phyloP scores from a whole-genome alignment of 1,140 invertebrate genomes.

The Bombus difficillimus region DNA sequence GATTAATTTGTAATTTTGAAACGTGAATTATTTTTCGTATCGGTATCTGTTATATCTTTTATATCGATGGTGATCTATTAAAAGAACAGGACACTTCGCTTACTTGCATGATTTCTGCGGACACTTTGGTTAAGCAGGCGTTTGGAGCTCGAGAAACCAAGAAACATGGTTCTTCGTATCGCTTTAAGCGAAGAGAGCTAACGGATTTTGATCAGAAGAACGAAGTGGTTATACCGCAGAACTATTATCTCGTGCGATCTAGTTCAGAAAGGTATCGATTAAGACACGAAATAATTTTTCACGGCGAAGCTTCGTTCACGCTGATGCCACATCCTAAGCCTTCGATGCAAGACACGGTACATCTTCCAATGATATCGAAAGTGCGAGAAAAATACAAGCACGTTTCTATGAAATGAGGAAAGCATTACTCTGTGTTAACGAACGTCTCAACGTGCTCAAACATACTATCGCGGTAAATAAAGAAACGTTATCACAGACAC shows the following conservation, averaged over 20 bases:
- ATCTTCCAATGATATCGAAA: background rate
- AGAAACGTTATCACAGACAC: no score
- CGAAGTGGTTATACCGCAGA: no score
- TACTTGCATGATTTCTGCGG: no score
- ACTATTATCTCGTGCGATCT: no score
- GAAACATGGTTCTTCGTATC: background rate
- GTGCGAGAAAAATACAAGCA: background rate
- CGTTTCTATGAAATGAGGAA: background rate
- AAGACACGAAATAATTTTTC: conserved; percentile 3
- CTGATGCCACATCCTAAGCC: background rate
- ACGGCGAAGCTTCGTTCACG: no score
- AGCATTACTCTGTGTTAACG: background rate
- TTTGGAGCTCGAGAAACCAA: background rate
- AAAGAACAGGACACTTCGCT: no score
- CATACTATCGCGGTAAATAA: no score
- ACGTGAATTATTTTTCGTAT: no score
- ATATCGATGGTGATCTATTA: no score
- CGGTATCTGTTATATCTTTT: no score
- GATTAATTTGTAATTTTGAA: no score
- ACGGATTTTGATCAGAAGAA: background rate
- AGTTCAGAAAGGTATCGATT: background rate
- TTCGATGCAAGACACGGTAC: background rate
- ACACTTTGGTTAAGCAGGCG: no score
- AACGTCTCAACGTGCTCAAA: background rate
- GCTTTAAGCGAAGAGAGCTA: background rate